Base-by-base conservation (phyloP, 2,113 vertebrate genomes). In the Solenodon paradoxus region DNA sequence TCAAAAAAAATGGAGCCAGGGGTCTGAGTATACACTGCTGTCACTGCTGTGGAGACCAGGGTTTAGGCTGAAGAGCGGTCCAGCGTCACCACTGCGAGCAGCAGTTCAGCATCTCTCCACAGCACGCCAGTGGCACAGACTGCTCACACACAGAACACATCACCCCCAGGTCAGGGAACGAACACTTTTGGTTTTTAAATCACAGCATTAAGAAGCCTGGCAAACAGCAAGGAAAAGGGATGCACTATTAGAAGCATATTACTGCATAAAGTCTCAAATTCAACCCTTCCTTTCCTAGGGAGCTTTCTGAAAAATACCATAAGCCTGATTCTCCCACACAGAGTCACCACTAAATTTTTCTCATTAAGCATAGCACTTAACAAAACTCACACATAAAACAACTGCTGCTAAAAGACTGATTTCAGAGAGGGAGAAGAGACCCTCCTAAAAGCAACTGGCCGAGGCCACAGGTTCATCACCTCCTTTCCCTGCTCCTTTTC, bases 401-500 rank as follows among this genome's bases (percentile, higher is more conserved):
- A 49, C 47, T 12, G 47, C 24, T 68, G 42, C n/a, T 75, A 69
- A 78, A 32, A 78, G 38, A 11, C 13, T 9, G 66, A 22, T 22
- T 79, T 84, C 35, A 30, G 30, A 63, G 2, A 53, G 26, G 7
- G 26, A 74, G 63, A 42, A 87, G 59, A 45, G 24, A 75, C 42
- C 45, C 63, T 45, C 24, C 19, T n/a, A 40, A 38, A 61, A 93
- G 20, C 42, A 32, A 40, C 26, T 1, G 28, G n/a, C 2, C 0
- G 2, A 9, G 22, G 45, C 5, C n/a, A 3, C 9, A 85, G 38
- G 28, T 32, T 7, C 35, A n/a, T 95, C 53, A 99, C 99, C 99
- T 99, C 99, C 98, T 99, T 99, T 16, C 99, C 99, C 9, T 99
- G 97, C 68, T 99, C 99, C 96, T 69, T 99, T 97, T 99, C 99